Evolutionary conservation across 2,888 invertebrate genomes (phyloP).

Genomic region (Synergus itoensis): DNA sequence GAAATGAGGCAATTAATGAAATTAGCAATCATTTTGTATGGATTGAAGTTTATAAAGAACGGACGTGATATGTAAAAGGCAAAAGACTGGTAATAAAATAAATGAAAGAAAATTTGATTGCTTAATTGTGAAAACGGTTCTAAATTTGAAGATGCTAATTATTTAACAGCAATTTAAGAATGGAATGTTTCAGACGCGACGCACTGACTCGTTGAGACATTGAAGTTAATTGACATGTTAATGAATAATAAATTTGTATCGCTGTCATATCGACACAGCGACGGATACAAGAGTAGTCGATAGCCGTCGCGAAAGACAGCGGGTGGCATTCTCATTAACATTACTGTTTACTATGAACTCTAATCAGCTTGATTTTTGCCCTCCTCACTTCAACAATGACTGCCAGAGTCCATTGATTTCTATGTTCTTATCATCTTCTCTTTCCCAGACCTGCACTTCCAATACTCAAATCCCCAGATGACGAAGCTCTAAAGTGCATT

Average conservation of each 20-base stretch:
- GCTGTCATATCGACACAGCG: slow-evolving; percentile 63
- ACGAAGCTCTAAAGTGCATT: slow-evolving; percentile 58
- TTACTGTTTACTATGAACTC: slow-evolving; percentile 68
- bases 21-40: no score
- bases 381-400: slow-evolving; percentile 33
- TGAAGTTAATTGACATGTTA: slow-evolving; percentile 72
- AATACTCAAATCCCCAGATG: slow-evolving; percentile 55
- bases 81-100: no score
- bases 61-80: no score
- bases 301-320: slow-evolving; percentile 63
- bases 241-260: slow-evolving; percentile 73
- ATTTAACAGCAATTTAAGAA: neutral
- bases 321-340: slow-evolving; percentile 69
- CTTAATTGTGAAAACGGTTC: neutral
- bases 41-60: no score
- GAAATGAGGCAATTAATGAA: no score
- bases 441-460: slow-evolving; percentile 39
- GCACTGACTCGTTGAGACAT: slow-evolving; percentile 57
- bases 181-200: neutral
- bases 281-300: slow-evolving; percentile 60
- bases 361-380: slow-evolving; percentile 62
- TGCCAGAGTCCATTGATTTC: slow-evolving; percentile 33
- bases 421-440: slow-evolving; percentile 38
- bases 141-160: neutral
- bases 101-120: neutral